These are phyloP conservation scores for Goniozus legneri DNA, from an alignment of 1,140 invertebrate species.

Conservation along the genomic window DNA sequence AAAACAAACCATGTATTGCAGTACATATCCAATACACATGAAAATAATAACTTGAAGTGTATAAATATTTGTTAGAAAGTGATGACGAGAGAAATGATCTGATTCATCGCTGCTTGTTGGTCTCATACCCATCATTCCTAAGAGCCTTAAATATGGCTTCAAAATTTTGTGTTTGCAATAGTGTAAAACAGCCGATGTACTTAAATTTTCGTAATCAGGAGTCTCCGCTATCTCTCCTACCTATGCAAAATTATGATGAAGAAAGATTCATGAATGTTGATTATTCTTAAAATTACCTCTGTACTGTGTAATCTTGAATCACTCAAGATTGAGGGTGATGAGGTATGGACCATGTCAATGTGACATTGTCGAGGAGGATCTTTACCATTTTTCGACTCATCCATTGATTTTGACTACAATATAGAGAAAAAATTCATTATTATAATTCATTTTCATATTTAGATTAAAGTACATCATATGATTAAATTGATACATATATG, in stretches of 20 bases:
- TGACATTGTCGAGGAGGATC: constrained; percentile 26
- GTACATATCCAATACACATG: constrained; percentile 67
- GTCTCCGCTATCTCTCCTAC: constrained; percentile 65
- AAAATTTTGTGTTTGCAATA: constrained; percentile 79
- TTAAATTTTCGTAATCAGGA: constrained; percentile 63
- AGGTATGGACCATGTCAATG: constrained; percentile 29
- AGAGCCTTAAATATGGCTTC: constrained; percentile 67
- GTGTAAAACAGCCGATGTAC: constrained; percentile 70
- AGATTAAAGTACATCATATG: neutral
- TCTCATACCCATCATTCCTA: constrained; percentile 70
- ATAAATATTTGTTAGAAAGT: constrained; percentile 65
- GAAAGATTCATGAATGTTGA: neutral
- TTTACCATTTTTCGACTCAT: constrained; percentile 35
- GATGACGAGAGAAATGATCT: constrained; percentile 57
- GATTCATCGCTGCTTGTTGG: constrained; percentile 63
- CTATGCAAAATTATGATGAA: constrained; percentile 40
- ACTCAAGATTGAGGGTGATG: constrained; percentile 40
- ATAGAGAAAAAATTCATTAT: constrained; percentile 5
- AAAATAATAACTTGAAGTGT: constrained; percentile 63
- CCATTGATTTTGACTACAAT: constrained; percentile 33
- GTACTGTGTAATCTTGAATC: constrained; percentile 46
- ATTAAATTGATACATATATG: too few relatives aligned
- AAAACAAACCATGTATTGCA: constrained; percentile 75
- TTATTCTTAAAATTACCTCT: constrained; percentile 41
- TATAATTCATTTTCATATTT: neutral